These are phyloP conservation scores for Sinocyclocheilus maitianheensis DNA, from an alignment of 2,113 vertebrate genomes.

Conservation along the genomic window DNA sequence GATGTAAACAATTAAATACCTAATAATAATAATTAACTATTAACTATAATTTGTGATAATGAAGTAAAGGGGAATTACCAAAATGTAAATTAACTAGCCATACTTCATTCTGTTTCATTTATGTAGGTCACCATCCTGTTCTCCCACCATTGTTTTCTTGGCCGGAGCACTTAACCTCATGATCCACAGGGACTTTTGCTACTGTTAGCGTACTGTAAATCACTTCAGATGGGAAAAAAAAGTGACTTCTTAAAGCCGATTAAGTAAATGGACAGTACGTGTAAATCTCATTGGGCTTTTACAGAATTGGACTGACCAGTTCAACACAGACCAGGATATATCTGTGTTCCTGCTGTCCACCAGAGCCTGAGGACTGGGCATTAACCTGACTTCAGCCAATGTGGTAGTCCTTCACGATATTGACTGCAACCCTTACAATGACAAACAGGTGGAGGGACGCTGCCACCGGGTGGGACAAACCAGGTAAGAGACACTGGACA, in stretches of 20 bases:
- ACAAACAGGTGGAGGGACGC: constrained; percentile 87
- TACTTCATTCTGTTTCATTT: neutral
- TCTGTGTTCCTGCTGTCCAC: constrained; percentile 97
- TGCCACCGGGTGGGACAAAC: constrained; percentile 88
- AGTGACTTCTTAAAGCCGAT: neutral
- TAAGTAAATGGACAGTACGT: constrained; percentile 7
- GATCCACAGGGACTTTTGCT: neutral
- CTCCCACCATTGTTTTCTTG: neutral
- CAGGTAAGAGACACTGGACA: constrained; percentile 69
- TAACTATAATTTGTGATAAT: too few relatives aligned
- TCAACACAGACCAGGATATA: constrained; percentile 59
- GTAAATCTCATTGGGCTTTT: neutral
- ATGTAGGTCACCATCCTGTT: neutral
- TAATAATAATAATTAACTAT: too few relatives aligned
- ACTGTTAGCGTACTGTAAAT: constrained; percentile 6
- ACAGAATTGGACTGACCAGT: constrained; percentile 59
- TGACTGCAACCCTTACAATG: constrained; percentile 93
- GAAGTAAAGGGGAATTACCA: neutral
- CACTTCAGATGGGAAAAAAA: neutral
- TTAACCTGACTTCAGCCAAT: constrained; percentile 94
- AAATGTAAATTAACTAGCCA: neutral
- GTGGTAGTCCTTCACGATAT: constrained; percentile 96
- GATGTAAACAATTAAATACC: neutral
- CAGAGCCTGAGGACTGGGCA: constrained; percentile 88
- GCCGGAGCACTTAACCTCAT: neutral